Base-by-base conservation (phyloP, 2,888 invertebrate species). In the Carterocephalus palaemon region DNA sequence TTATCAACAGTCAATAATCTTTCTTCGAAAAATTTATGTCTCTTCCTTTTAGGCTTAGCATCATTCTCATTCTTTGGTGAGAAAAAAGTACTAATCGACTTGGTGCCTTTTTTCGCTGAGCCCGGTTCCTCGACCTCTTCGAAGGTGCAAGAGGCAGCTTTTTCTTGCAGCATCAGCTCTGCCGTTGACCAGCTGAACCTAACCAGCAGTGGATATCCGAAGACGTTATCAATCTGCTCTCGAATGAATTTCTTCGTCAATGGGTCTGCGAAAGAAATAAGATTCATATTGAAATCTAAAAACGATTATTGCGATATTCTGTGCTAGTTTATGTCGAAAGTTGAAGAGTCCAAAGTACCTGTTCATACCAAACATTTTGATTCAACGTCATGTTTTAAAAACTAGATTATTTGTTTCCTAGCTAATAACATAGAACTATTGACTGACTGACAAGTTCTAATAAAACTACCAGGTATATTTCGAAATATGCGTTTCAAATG, bases 161-260 rank as follows among this genome's bases (percentile, higher is more conserved):
- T 89, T 3, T 92, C 90, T 51, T 94, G 89, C 7, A 99, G 74
- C 56, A 95, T 91, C 31, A 90, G 90, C 48, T 92, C 92, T 0
- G 98, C 94, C 0, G 99, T 99, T 0, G 98, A 96, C 99, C 99
- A 99, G 72, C 98, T 97, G 74, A 99, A 98, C 49, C 99, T 88
- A 0, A 99, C 98, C 9, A 99, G 85, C 39, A 93, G 91, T 0
- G 98, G 96, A 76, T 93, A 99, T 0, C 99, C 99, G 84, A 99
- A 99, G 0, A 99, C 91, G 13, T 91, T 89, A 79, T 99, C 96
- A 46, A 95, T 89, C 67, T 93, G 90, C 5, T 93, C 89, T 1
- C 88, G 75, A 20, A 99, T 88, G 82, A 98, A 99, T 54, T 92
- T 92, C 76, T 98, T 99, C 1, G 99, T 99, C 0, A 91, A 89